Conservation (phyloP, 2,113 vertebrate genomes). For the Octodon degus region DNA sequence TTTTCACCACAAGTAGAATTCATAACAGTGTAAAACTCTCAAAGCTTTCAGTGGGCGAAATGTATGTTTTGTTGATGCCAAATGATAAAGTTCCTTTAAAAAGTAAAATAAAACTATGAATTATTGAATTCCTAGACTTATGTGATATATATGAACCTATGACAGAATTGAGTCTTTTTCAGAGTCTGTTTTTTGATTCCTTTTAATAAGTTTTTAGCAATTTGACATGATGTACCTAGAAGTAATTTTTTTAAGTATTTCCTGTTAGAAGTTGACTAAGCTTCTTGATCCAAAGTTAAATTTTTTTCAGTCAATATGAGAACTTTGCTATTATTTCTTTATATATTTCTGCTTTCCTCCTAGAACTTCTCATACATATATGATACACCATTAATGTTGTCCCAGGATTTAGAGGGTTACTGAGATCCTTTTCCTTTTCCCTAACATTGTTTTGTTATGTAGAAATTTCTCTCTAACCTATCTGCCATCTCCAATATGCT, state of each 20-base stretch:
- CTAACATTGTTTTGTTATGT: conserved; percentile 23
- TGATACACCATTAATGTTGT: background rate
- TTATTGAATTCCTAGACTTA: conserved; percentile 14
- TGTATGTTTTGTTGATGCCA: background rate
- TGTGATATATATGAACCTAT: background rate
- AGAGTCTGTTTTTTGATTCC: background rate
- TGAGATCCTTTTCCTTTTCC: background rate
- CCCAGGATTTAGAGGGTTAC: background rate
- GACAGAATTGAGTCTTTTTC: background rate
- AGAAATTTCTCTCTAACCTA: background rate
- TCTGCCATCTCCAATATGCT: background rate
- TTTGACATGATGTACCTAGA: background rate
- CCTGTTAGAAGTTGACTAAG: background rate
- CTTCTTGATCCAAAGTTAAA: background rate
- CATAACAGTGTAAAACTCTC: background rate
- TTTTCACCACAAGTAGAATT: background rate
- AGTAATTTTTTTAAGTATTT: background rate
- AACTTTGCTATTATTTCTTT: background rate
- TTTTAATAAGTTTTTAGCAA: background rate
- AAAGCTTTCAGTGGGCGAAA: background rate
- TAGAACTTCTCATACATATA: background rate
- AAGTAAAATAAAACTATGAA: background rate
- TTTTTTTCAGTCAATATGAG: background rate
- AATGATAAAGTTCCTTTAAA: background rate
- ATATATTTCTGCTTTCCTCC: background rate